These are phyloP conservation scores for Encarsia formosa DNA, from an alignment of 2,888 invertebrate species.

Conservation along the genomic window DNA sequence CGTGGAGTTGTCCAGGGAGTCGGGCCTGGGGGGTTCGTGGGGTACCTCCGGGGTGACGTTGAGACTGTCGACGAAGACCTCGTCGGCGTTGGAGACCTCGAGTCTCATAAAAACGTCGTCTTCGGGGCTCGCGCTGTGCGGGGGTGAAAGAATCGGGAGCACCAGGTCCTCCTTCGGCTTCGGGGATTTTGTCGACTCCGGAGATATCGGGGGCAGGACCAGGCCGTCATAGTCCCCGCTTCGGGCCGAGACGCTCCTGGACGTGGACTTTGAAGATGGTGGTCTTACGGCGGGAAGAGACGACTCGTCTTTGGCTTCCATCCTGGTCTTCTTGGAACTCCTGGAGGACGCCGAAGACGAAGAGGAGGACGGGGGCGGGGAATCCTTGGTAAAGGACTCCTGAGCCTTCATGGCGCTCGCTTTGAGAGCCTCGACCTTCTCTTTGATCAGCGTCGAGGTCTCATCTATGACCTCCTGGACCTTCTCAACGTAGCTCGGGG, in stretches of 20 bases:
- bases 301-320: constrained; percentile 9
- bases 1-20: constrained; percentile 34
- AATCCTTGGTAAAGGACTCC: neutral
- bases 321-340: neutral
- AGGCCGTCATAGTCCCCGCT: constrained; percentile 33
- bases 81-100: constrained; percentile 18
- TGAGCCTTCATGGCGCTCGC: constrained; percentile 10
- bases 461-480: constrained; percentile 44
- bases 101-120: constrained; percentile 1
- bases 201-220: constrained; percentile 42
- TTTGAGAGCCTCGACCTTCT: constrained; percentile 39
- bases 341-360: neutral
- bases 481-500: constrained; percentile 38
- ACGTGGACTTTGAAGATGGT: constrained; percentile 26
- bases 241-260: constrained; percentile 30
- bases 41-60: constrained; percentile 38
- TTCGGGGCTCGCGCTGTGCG: constrained; percentile 23
- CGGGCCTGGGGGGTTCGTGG: constrained; percentile 32
- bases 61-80: constrained; percentile 54
- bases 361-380: constrained; percentile 1
- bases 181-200: constrained; percentile 34
- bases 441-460: constrained; percentile 38
- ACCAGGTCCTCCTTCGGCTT: constrained; percentile 35
- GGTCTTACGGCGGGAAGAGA: constrained; percentile 42
- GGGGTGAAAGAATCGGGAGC: constrained; percentile 38